Evolutionary conservation across 2,113 vertebrate genomes (phyloP).

Genomic region (Pelvicachromis taeniatus): DNA sequence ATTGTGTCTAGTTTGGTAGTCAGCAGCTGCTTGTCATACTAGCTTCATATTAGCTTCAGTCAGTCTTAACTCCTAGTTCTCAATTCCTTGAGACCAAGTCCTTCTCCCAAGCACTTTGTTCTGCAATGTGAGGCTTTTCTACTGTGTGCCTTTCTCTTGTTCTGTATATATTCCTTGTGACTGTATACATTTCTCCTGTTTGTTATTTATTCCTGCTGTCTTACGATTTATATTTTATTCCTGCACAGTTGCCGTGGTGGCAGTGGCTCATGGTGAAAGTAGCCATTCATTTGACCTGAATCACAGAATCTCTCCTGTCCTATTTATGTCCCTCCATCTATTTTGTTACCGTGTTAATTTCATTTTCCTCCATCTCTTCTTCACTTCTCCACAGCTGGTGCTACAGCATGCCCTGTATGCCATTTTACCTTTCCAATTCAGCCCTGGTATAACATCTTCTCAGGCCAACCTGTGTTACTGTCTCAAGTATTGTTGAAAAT

Average conservation of each 20-base stretch:
- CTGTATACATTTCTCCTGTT: not conserved
- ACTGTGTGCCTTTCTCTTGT: not conserved
- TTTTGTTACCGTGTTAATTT: not conserved
- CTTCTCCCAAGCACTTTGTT: not conserved
- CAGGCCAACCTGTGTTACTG: not conserved
- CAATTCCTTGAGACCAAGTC: not conserved
- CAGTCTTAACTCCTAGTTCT: not conserved
- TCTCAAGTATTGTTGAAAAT: not conserved
- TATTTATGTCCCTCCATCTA: not conserved
- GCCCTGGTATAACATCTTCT: not conserved
- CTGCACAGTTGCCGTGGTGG: not conserved
- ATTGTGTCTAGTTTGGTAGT: not conserved
- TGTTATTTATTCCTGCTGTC: not conserved
- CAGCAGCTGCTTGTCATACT: not conserved
- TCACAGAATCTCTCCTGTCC: not conserved
- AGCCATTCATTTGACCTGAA: not conserved
- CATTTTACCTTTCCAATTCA: not conserved
- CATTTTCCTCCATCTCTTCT: not conserved
- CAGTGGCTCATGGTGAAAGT: not conserved
- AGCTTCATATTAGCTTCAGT: not conserved
- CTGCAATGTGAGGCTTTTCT: not conserved
- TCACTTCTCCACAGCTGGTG: not conserved
- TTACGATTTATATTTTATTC: not conserved
- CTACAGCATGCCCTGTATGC: not conserved
- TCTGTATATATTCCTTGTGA: not conserved